Evolutionary conservation across 2,888 invertebrate genomes (phyloP).

Genomic region (Leptinotarsa juncta): DNA sequence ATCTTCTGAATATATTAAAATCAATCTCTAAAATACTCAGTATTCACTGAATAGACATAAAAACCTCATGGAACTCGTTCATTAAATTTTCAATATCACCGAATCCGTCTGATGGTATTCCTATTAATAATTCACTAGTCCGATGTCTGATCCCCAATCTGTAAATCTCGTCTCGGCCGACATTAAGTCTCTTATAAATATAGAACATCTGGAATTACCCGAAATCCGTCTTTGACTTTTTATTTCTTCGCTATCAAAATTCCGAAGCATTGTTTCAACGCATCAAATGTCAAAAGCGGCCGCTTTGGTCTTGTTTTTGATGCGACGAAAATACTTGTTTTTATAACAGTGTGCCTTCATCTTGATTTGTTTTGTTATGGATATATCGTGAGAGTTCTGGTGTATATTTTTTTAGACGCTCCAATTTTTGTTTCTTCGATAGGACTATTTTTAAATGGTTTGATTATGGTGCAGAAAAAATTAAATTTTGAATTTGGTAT

Average conservation of each 20-base stretch:
- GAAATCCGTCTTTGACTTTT: slow-evolving; percentile 22
- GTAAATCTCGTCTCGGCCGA: slow-evolving; percentile 13
- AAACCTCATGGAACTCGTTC: background rate
- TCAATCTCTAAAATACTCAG: background rate
- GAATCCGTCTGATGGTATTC: slow-evolving; percentile 2
- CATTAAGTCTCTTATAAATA: slow-evolving; percentile 18
- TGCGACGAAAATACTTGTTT: slow-evolving; percentile 23
- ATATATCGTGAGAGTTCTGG: slow-evolving; percentile 2
- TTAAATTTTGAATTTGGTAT: no score
- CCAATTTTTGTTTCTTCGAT: background rate
- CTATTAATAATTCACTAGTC: slow-evolving; percentile 16
- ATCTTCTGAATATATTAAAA: background rate
- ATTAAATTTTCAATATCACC: slow-evolving; percentile 3
- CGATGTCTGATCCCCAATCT: slow-evolving; percentile 1
- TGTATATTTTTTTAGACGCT: background rate
- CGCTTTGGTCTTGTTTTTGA: slow-evolving; percentile 11
- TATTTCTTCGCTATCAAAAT: slow-evolving; percentile 23
- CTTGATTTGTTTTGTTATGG: slow-evolving; percentile 10
- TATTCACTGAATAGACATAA: background rate
- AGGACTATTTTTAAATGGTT: no score
- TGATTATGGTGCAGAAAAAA: no score
- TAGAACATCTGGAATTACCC: slow-evolving; percentile 22
- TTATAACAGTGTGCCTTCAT: slow-evolving; percentile 1
- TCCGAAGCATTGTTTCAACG: slow-evolving; percentile 26
- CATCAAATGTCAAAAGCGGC: slow-evolving; percentile 25